phyloP scores from a whole-genome alignment of 2,113 vertebrate species.

The Phocoena sinus region DNA sequence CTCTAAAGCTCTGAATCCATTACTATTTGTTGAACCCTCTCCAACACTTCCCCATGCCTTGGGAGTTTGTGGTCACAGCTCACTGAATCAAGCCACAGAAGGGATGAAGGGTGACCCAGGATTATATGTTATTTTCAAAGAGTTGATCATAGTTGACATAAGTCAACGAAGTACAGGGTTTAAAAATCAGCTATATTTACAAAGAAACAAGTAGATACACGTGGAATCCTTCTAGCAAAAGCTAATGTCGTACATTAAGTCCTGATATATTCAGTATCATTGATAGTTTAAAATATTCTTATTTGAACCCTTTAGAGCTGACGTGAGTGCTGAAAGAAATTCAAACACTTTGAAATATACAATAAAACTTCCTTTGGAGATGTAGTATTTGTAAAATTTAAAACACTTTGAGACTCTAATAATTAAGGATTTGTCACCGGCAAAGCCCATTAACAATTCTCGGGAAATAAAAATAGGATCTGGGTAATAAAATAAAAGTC shows the following conservation, averaged over 20 bases:
- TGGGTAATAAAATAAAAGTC: neutral
- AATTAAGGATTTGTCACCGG: neutral
- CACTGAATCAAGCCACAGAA: constrained; percentile 3
- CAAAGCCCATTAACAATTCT: neutral
- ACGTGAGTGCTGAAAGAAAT: neutral
- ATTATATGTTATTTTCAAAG: neutral
- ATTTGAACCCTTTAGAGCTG: neutral
- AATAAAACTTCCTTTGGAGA: neutral
- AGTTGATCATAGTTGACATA: neutral
- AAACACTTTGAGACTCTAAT: neutral
- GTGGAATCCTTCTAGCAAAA: neutral
- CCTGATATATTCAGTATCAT: neutral
- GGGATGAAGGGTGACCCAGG: neutral
- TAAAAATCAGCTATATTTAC: neutral
- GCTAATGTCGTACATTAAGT: neutral
- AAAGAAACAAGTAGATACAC: neutral
- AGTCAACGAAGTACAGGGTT: neutral
- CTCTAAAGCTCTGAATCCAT: neutral
- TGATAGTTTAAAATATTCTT: neutral
- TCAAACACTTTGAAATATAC: neutral
- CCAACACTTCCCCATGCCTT: neutral
- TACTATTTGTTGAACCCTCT: neutral
- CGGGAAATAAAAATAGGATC: neutral
- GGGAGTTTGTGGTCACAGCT: neutral
- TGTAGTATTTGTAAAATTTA: neutral